Base-by-base conservation (phyloP, 2,797 vertebrate species). In the Chromobotia macracanthus region DNA sequence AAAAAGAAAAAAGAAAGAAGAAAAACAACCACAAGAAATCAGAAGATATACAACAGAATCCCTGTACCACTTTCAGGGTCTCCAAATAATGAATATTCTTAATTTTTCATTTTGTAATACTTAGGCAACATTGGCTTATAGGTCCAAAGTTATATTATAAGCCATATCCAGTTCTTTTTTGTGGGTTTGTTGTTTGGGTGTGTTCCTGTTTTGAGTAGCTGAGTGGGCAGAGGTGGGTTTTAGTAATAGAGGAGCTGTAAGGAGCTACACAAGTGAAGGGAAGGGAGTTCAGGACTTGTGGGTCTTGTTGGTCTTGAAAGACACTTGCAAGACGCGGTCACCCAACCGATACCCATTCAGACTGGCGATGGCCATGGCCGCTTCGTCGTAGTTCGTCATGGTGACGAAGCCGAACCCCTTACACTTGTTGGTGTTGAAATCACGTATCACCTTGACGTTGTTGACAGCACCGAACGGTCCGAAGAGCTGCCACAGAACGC, bases 51-150 rank as follows among this genome's bases (percentile, higher is more conserved):
- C 92, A 93, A 93, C 87, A 91, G 90, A 92, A 92, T 92, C 96
- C 96, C 96, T 96, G 96, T 90, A 94, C 95, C 94, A 94, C 69
- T 94, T 93, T 95, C 95, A 98, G 96, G 95, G 94, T 93, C 95
- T 96, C 94, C 95, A 97, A 99, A 91, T 90, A 85, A 92, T 93
- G 88, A 92, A 90, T 91, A 92, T 86, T 92, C 93, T 92, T 87
- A 89, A 91, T 89, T 89, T 92, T 91, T 90, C 95, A 95, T 93
- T 98, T 97, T 95, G 95, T 98, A 98, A 98, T 98, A 99, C 97
- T 98, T 97, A 99, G 97, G 97, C 97, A 98, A 97, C 97, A 95
- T 95, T 97, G 97, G 98, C 97, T 99, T 99, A 99, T 98, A 97
- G 98, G 97, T 99, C 97, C 97, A 97, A 97, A 96, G 95, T 98